These are phyloP conservation scores for Helicolenus hilgendorfi DNA, from an alignment of 2,797 vertebrate genomes.

Conservation along the genomic window DNA sequence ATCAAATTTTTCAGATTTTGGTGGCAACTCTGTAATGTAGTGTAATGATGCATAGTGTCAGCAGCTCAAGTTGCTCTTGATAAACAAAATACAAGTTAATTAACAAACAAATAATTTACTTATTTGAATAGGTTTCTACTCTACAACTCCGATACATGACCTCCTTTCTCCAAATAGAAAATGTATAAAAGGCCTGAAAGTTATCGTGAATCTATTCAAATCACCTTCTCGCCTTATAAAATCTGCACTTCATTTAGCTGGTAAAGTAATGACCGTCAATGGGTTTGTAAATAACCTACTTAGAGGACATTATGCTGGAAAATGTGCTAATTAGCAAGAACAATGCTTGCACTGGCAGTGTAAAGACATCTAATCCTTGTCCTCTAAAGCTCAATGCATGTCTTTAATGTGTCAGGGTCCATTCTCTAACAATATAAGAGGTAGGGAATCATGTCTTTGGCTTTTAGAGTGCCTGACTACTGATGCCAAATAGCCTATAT, in stretches of 20 bases:
- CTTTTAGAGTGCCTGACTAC: slow-evolving; percentile 15
- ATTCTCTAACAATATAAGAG: slow-evolving; percentile 5
- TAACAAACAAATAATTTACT: slow-evolving; percentile 11
- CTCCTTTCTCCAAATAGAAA: slow-evolving; percentile 10
- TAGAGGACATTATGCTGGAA: slow-evolving; percentile 63
- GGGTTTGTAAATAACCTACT: slow-evolving; percentile 76
- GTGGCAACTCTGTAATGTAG: neutral
- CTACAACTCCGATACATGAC: slow-evolving; percentile 8
- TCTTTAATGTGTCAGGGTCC: slow-evolving; percentile 23
- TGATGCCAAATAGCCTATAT: neutral
- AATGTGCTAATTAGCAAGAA: slow-evolving; percentile 71
- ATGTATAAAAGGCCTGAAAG: slow-evolving; percentile 12
- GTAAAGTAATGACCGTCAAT: slow-evolving; percentile 57
- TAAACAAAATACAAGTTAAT: slow-evolving; percentile 5
- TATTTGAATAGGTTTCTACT: neutral
- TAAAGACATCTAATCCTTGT: slow-evolving; percentile 60
- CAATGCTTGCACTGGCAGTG: slow-evolving; percentile 47
- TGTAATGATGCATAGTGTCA: neutral
- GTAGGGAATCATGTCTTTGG: slow-evolving; percentile 25
- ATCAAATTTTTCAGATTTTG: neutral
- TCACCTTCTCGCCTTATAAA: slow-evolving; percentile 39
- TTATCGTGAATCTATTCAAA: slow-evolving; percentile 22
- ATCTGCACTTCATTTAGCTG: slow-evolving; percentile 50
- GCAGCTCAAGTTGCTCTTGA: neutral
- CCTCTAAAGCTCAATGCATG: slow-evolving; percentile 52